phyloP scores from a whole-genome alignment of 2,888 invertebrate species.

The Clitarchus hookeri region DNA sequence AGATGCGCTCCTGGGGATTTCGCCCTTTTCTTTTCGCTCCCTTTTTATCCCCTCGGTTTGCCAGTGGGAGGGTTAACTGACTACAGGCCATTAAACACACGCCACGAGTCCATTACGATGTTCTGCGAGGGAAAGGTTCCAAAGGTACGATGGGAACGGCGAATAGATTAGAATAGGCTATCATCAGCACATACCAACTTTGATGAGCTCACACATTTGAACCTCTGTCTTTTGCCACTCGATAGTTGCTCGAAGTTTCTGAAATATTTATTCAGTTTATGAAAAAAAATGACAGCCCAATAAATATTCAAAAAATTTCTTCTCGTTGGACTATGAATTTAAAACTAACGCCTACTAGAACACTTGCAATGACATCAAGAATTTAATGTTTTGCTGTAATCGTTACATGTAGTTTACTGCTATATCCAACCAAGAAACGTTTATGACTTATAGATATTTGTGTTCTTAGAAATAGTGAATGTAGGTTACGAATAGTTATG shows the following conservation, averaged over 20 bases:
- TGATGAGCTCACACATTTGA: background rate
- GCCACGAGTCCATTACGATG: background rate
- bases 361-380: no score
- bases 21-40: background rate
- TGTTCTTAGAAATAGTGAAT: no score
- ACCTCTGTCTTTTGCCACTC: background rate
- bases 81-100: constrained; percentile 9
- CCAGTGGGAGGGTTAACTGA: background rate
- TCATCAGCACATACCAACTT: constrained; percentile 8
- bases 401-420: no score
- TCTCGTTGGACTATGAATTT: no score
- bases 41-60: background rate
- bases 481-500: no score
- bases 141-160: background rate
- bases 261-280: no score
- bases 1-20: background rate
- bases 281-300: no score
- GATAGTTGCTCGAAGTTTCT: background rate
- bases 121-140: background rate
- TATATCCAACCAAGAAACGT: no score
- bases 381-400: no score
- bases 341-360: no score
- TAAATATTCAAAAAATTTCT: no score
- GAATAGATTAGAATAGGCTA: constrained; percentile 14
- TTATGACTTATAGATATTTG: no score